Evolutionary conservation across 1,140 invertebrate genomes (phyloP).

Genomic region (Paramacrobiotus metropolitanus): DNA sequence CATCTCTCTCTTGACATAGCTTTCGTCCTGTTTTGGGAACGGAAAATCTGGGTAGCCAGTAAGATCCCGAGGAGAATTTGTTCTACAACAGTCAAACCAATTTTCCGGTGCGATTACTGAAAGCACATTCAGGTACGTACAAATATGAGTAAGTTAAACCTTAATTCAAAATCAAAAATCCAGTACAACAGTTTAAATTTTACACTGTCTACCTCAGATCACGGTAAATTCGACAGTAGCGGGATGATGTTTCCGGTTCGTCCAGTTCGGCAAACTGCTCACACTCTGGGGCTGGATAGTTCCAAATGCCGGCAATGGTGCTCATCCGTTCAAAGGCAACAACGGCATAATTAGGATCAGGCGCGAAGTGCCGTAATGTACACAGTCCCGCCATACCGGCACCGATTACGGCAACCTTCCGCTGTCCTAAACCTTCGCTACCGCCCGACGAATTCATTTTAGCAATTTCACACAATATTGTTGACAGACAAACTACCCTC

Average conservation of each 20-base stretch:
- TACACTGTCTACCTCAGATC: not conserved
- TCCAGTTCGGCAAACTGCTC: not conserved
- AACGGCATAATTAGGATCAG: not conserved
- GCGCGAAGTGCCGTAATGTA: not conserved
- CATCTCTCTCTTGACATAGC: constrained; percentile 18
- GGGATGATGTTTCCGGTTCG: not conserved
- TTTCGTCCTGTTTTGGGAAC: constrained; percentile 16
- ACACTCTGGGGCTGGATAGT: not conserved
- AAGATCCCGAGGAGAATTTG: constrained; percentile 22
- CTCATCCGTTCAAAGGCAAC: not conserved
- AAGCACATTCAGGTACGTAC: no score
- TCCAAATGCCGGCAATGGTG: constrained; percentile 2
- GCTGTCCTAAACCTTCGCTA: no score
- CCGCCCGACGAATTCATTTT: no score
- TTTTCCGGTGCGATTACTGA: not conserved
- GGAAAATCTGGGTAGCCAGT: constrained; percentile 22
- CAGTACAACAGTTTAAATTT: not conserved
- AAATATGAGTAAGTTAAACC: no score
- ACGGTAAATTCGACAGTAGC: not conserved
- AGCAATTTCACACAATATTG: no score
- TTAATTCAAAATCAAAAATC: no score
- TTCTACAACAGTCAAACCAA: constrained; percentile 15
- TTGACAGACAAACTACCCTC: no score
- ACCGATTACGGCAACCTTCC: not conserved
- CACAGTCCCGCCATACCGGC: not conserved